Conservation (phyloP, 2,888 invertebrate species). For the Acanthacorydalis orientalis region DNA sequence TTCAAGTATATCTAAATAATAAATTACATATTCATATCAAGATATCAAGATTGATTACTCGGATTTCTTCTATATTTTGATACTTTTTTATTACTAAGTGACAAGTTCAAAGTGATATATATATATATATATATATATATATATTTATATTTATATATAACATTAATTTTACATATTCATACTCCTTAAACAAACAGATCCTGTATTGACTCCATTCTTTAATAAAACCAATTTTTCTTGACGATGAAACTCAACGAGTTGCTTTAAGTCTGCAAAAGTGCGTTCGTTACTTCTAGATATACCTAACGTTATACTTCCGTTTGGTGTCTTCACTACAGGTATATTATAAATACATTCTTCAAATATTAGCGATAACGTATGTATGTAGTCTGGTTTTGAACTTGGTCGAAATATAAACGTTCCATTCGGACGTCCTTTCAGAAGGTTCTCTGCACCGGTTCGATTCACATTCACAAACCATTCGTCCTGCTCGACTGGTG, state of each 20-base stretch:
- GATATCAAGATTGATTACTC: no score
- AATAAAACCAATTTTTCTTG: neutral
- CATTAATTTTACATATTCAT: no score
- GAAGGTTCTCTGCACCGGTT: neutral
- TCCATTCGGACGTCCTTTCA: neutral
- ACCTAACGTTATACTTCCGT: constrained; percentile 2
- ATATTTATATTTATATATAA: no score
- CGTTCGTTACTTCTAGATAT: neutral
- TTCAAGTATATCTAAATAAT: no score
- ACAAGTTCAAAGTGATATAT: no score
- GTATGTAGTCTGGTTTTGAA: neutral
- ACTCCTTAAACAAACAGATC: neutral
- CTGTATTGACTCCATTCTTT: neutral
- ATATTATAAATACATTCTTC: neutral
- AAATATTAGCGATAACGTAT: neutral
- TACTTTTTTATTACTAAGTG: no score
- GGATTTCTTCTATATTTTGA: no score
- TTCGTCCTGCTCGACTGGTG: neutral
- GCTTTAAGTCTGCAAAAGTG: neutral
- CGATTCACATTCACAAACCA: neutral
- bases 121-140: no score
- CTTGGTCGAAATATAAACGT: constrained; percentile 2
- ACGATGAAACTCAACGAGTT: neutral
- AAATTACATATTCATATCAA: no score
- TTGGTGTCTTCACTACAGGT: neutral